These are phyloP conservation scores for Rhodinocichla rosea DNA, from an alignment of 2,113 vertebrate genomes.

Conservation along the genomic window DNA sequence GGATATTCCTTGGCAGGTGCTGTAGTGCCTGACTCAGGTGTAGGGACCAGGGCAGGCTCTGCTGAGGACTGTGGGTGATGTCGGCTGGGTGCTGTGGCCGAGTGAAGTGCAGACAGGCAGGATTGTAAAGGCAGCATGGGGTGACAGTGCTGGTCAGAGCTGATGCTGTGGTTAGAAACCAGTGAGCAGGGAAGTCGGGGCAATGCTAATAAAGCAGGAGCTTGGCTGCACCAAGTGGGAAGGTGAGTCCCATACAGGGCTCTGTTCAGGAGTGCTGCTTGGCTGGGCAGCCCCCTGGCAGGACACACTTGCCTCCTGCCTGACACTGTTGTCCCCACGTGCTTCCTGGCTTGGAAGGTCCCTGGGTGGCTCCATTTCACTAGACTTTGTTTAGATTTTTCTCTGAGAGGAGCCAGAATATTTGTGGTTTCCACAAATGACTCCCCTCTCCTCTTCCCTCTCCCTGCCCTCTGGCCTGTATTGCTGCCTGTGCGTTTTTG, in stretches of 20 bases:
- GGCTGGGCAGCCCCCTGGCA: background rate
- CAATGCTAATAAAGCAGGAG: background rate
- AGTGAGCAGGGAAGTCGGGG: background rate
- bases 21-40: accelerated
- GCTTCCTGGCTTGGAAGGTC: background rate
- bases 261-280: background rate
- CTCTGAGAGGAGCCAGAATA: background rate
- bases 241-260: accelerated
- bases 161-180: background rate
- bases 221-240: background rate
- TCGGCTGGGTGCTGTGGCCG: accelerated
- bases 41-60: background rate
- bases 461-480: constrained; percentile 17
- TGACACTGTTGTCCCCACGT: background rate
- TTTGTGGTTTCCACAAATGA: constrained; percentile 14
- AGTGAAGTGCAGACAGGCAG: background rate
- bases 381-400: constrained; percentile 6
- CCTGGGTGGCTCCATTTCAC: background rate
- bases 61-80: background rate
- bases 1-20: background rate
- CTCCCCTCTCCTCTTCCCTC: background rate
- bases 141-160: background rate
- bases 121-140: background rate
- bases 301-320: background rate
- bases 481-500: background rate